Conservation (phyloP, 2,113 vertebrate species). For the Mormyrus lacerda region DNA sequence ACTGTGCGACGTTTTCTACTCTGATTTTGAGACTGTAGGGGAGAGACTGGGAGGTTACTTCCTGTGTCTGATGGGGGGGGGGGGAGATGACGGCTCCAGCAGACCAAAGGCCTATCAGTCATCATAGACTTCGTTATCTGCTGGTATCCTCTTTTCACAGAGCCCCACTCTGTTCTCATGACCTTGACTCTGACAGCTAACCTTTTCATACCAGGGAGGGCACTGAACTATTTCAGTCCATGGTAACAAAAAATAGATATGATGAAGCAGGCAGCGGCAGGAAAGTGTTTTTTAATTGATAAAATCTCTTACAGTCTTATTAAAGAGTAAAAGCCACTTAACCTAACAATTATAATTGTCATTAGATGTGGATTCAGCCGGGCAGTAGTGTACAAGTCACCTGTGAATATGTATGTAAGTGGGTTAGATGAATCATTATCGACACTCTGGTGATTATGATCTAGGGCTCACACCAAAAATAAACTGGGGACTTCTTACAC, state of each 20-base stretch:
- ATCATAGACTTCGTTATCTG: neutral
- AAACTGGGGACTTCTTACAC: neutral
- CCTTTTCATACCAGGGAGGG: slow-evolving; percentile 13
- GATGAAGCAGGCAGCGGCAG: neutral
- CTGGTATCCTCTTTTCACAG: slow-evolving; percentile 8
- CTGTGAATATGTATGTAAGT: neutral
- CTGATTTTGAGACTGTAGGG: neutral
- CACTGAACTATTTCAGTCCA: slow-evolving; percentile 7
- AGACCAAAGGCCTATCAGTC: neutral
- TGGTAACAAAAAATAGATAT: neutral
- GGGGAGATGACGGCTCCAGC: neutral
- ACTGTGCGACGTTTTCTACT: neutral
- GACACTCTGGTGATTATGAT: neutral
- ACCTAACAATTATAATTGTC: neutral
- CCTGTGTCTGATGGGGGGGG: neutral
- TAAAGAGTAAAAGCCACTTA: neutral
- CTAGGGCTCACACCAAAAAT: neutral
- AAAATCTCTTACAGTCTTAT: neutral
- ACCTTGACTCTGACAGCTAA: slow-evolving; percentile 21
- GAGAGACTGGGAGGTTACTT: neutral
- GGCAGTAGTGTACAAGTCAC: neutral
- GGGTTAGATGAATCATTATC: neutral
- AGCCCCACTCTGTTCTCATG: slow-evolving; percentile 17
- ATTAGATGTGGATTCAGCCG: neutral
- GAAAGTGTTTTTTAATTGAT: neutral